A percentile compares a stretch with the other conserved stretches of the same genome.
Evolutionary conservation across 1,140 invertebrate genomes (phyloP).

Genomic region (Rhynchophorus ferrugineus): DNA sequence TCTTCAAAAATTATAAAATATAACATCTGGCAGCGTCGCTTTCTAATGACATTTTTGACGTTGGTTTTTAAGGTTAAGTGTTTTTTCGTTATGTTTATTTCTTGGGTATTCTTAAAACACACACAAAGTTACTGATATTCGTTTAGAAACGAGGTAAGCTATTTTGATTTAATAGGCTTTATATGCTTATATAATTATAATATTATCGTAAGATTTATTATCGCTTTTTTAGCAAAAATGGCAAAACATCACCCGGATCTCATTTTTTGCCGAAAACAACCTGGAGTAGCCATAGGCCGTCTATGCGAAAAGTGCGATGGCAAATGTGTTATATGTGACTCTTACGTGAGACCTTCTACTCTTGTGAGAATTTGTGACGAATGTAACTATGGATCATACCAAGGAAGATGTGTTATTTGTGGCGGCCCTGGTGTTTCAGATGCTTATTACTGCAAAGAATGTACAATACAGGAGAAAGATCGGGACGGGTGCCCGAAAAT

Average conservation of each 20-base stretch:
- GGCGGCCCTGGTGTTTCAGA: constrained; percentile 98
- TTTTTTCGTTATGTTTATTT: no score
- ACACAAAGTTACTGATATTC: no score
- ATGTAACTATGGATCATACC: constrained; percentile 99
- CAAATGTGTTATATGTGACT: constrained; percentile 99
- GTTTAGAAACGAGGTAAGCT: no score
- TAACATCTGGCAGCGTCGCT: no score
- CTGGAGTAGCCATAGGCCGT: constrained; percentile 94
- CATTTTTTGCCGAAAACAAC: constrained; percentile 97
- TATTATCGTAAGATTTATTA: no score
- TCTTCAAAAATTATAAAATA: no score
- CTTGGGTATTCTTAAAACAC: no score
- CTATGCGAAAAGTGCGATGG: constrained; percentile 99
- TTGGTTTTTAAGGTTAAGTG: no score
- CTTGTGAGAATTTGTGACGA: constrained; percentile 98
- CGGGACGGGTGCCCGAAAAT: constrained; percentile 99
- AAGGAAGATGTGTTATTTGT: constrained; percentile 98
- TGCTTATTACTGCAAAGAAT: constrained; percentile 99
- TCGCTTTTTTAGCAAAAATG: no score
- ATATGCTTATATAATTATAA: no score
- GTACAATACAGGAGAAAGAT: constrained; percentile 99
- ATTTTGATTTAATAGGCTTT: no score
- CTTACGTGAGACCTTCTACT: constrained; percentile 96
- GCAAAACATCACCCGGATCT: constrained; percentile 99
- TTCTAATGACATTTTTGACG: no score